A percentile compares a stretch with the other conserved stretches of the same genome.
Conservation (phyloP, 1,140 invertebrate species). For the Campodea augens region DNA sequence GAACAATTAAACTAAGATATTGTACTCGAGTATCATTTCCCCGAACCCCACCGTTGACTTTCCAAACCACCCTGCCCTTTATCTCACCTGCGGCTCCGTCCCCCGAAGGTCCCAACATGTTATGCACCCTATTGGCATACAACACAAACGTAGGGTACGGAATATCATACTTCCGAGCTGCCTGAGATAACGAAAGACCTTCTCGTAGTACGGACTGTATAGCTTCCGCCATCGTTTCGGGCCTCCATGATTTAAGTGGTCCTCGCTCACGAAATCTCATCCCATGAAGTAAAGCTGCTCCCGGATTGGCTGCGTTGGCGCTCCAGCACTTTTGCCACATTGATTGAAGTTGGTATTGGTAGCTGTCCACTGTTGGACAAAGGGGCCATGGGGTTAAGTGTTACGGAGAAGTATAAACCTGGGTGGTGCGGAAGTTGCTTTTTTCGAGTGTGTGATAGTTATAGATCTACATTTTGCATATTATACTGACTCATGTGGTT, state of each 20-base stretch:
- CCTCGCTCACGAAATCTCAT: conserved; percentile 75
- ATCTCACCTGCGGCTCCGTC: conserved; percentile 60
- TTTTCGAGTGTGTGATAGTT: too few species aligned
- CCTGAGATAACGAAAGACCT: conserved; percentile 69
- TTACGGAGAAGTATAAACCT: too few species aligned
- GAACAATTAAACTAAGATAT: too few species aligned
- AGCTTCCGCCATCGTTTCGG: conserved; percentile 83
- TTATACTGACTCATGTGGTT: too few species aligned
- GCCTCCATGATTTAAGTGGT: conserved; percentile 75
- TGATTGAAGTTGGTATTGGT: conserved; percentile 79
- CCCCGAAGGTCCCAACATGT: conserved; percentile 75
- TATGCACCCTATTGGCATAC: conserved; percentile 83
- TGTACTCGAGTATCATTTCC: too few species aligned
- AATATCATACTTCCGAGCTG: conserved; percentile 79
- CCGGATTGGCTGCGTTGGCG: conserved; percentile 35
- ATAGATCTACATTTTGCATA: too few species aligned
- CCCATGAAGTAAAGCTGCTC: conserved; percentile 69
- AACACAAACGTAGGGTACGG: conserved; percentile 83
- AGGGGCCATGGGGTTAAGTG: background rate
- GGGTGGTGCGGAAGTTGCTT: too few species aligned
- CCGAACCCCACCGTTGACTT: too few species aligned
- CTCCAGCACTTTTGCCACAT: conserved; percentile 86
- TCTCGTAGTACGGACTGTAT: conserved; percentile 79
- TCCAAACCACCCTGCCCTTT: too few species aligned
- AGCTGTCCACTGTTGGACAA: conserved; percentile 54